phyloP scores from a whole-genome alignment of 92 coral and sea anemone species.

The Scolanthus callimorphus region DNA sequence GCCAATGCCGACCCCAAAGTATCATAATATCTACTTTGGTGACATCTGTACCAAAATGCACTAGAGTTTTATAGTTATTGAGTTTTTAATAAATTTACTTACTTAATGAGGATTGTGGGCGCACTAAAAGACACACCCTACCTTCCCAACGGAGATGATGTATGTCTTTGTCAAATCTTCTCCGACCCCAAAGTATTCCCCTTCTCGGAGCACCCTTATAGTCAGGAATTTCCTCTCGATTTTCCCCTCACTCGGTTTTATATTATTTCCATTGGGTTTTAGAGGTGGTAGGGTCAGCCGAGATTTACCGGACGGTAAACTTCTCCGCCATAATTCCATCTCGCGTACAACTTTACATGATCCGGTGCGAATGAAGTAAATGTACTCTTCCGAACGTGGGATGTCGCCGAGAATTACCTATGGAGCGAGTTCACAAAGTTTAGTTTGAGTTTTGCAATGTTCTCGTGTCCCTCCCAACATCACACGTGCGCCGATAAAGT shows the following conservation, averaged over 20 bases:
- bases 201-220: constrained; percentile 47
- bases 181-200: constrained; percentile 89
- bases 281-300: constrained; percentile 68
- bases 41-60: no score
- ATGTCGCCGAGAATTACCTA: constrained; percentile 71
- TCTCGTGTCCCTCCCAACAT: no score
- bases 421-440: no score
- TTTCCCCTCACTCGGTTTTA: constrained; percentile 19
- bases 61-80: no score
- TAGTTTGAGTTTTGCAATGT: no score
- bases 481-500: no score
- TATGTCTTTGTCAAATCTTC: constrained; percentile 72
- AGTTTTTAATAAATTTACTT: no score
- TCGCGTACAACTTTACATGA: constrained; percentile 83
- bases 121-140: no score
- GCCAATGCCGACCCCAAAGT: no score
- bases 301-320: constrained; percentile 47
- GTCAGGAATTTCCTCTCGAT: constrained; percentile 47
- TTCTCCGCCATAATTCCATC: constrained; percentile 48
- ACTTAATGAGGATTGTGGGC: no score
- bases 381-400: constrained; percentile 40
- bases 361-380: constrained; percentile 75
- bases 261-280: constrained; percentile 5
- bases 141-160: constrained; percentile 80
- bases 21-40: no score